Conservation (phyloP, 2,113 vertebrate species). For the Thymallus thymallus region DNA sequence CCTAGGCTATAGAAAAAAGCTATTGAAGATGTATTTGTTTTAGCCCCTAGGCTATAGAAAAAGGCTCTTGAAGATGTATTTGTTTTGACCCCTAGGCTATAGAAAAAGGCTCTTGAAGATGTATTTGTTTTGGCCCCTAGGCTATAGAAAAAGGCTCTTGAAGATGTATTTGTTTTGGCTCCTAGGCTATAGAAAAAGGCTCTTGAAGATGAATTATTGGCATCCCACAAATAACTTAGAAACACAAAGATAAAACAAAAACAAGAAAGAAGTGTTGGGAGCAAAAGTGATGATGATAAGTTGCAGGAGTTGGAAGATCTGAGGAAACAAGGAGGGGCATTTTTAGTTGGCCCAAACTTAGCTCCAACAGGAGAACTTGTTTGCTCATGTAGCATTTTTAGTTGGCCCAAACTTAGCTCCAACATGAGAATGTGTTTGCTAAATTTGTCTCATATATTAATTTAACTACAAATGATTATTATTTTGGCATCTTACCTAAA, state of each 20-base stretch:
- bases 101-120: background rate
- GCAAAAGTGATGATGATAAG: constrained; percentile 65
- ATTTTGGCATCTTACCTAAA: too few relatives aligned
- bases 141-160: background rate
- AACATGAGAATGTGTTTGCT: constrained; percentile 49
- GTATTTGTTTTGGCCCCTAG: background rate
- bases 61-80: background rate
- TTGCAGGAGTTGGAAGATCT: constrained; percentile 48
- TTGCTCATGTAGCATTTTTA: too few relatives aligned
- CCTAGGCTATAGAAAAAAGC: background rate
- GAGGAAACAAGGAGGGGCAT: constrained; percentile 22
- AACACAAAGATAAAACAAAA: background rate
- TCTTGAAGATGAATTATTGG: background rate
- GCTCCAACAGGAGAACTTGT: too few relatives aligned
- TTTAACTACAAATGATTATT: too few relatives aligned
- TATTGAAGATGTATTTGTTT: background rate
- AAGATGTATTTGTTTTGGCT: background rate
- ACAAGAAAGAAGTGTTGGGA: constrained; percentile 12
- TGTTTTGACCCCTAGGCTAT: background rate
- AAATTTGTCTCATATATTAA: too few relatives aligned
- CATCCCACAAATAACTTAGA: background rate
- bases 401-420: too few relatives aligned
- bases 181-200: background rate
- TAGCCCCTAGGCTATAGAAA: background rate
- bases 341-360: too few relatives aligned